Evolutionary conservation across 92 coral and sea anemone genomes (phyloP), one percentile per base, ranked within the genome.

Genomic region (Epizoanthus scotinus): DNA sequence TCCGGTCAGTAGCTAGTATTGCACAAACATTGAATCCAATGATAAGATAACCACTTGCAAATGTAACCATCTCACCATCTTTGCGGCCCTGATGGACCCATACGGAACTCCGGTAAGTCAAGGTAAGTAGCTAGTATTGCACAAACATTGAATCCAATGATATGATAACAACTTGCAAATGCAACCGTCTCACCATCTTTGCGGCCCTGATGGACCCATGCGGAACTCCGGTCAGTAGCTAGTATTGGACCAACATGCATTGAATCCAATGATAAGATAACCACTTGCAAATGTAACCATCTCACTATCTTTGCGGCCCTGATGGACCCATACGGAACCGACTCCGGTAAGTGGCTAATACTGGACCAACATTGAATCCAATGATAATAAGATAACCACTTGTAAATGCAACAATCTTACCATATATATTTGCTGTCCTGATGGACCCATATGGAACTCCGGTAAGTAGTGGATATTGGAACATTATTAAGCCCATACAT

Each of bases 321-420:
- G 84, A 83, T 79, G 73, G 74, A 70, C 55, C 60, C 78, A 6
- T 53, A 34, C 40, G 40, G 40, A 34, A 34, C 40, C n/a, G n/a
- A n/a, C n/a, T 34, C 40, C 40, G 40, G 40, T 34, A 34, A 34
- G 40, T 34, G 6, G 40, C 40, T 34, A 34, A 34, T 34, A 34
- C 6, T 34, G 40, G 40, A 34, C 5, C 40, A 0, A 6, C 6
- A 34, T 34, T 34, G 40, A n/a, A n/a, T n/a, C n/a, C n/a, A n/a
- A n/a, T 26, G 78, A 62, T 40, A 27, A 78, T 10, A 15, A 44
- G 8, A 62, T 85, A 36, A 85, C 88, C 19, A 85, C 88, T 3
- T 85, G 88, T 71, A 63, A 69, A 70, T 85, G 88, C 56, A 67
- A 85, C 70, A 84, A 85, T 53, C 58, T 85, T 66, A 85, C 88